Conservation (phyloP, 2,113 vertebrate genomes). For the Gymnogyps californianus region DNA sequence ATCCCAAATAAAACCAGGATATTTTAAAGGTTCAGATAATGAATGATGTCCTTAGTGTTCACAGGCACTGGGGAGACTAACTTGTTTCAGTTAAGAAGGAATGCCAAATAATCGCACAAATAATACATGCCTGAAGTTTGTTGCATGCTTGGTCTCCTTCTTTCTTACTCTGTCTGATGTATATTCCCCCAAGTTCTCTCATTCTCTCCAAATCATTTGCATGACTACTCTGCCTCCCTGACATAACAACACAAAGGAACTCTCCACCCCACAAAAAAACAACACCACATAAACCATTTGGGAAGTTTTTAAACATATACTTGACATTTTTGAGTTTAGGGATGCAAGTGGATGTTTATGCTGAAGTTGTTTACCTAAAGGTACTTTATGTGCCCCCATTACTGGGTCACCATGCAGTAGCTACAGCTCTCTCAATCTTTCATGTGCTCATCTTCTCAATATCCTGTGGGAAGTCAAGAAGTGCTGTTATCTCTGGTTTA, state of each 20-base stretch:
- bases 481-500: background rate
- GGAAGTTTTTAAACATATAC: background rate
- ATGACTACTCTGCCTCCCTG: background rate
- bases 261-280: background rate
- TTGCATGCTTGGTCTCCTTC: conserved; percentile 8
- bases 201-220: background rate
- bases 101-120: conserved; percentile 21
- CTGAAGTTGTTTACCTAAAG: background rate
- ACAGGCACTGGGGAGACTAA: background rate
- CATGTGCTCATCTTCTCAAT: background rate
- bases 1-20: background rate
- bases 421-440: background rate
- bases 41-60: background rate
- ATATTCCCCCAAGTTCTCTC: conserved; percentile 4
- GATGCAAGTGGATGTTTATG: background rate
- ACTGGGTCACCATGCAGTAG: background rate
- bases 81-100: conserved; percentile 4
- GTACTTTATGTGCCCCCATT: background rate
- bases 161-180: background rate
- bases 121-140: background rate
- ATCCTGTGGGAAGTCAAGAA: background rate
- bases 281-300: background rate
- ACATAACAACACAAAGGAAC: background rate
- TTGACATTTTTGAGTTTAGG: conserved; percentile 12
- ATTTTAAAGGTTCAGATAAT: background rate